Evolutionary conservation across 2,113 vertebrate species (phyloP).

Genomic region (Dasyprocta punctata): DNA sequence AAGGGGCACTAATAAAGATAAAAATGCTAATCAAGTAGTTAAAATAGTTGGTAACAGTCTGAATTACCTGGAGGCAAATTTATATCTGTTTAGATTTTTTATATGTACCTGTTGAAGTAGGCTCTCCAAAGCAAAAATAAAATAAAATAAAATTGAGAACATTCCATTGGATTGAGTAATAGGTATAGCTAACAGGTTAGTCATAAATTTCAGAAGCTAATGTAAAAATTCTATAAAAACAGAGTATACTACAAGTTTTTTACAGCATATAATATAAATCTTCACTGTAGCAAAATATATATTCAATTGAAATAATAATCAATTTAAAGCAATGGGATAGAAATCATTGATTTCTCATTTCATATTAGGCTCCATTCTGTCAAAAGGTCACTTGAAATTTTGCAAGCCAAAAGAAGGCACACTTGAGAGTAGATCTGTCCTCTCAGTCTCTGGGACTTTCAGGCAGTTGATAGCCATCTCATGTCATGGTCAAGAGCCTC

Average conservation of each 20-base stretch:
- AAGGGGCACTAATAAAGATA: background rate
- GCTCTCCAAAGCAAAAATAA: background rate
- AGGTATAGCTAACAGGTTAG: slow-evolving; percentile 44
- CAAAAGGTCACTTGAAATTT: background rate
- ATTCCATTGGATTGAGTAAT: slow-evolving; percentile 8
- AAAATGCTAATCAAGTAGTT: slow-evolving; percentile 12
- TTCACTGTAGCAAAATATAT: slow-evolving; percentile 27
- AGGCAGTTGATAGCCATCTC: background rate
- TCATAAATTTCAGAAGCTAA: slow-evolving; percentile 20
- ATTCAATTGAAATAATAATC: slow-evolving; percentile 42
- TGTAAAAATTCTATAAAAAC: background rate
- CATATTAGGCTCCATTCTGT: background rate
- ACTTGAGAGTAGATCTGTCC: background rate
- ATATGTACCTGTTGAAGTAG: background rate
- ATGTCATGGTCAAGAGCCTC: background rate
- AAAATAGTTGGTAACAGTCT: slow-evolving; percentile 30
- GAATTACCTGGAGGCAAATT: background rate
- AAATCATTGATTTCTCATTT: slow-evolving; percentile 20
- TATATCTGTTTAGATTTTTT: background rate
- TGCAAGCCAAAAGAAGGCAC: background rate
- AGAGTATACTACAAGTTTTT: background rate
- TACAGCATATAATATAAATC: background rate
- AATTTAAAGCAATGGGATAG: background rate
- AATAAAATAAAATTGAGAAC: slow-evolving; percentile 31
- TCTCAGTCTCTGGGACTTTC: background rate